Base-by-base conservation (phyloP, 2,888 invertebrate species). In the Cephus rjabovi region DNA sequence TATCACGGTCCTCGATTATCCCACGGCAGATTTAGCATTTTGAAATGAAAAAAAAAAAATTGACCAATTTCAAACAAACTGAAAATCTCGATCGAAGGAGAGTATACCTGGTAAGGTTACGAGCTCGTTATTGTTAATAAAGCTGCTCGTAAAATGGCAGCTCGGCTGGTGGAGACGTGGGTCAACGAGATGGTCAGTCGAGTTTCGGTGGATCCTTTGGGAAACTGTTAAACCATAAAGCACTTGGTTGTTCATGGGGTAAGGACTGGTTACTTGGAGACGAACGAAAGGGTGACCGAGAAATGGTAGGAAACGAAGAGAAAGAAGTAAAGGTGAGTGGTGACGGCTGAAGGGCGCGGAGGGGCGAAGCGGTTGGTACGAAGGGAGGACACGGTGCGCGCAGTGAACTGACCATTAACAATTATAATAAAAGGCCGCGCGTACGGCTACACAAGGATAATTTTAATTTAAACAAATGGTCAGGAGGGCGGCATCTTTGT, bases 401-500 rank as follows among this genome's bases (percentile, higher is more conserved):
- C 80, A 83, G 81, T 81, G 83, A 81, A 79, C 76, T 81, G 85
- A 82, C 84, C 88, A 89, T 90, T 87, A 89, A 89, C 87, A 89
- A 88, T 89, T 88, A 87, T 87, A 89, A 89, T 89, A 88, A 89
- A 89, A 88, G 85, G 82, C 82, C 82, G 81, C 78, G 81, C 75
- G 79, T 81, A 78, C 79, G 81, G 79, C 83, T 83, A 82, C 83
- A 82, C 81, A 83, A 84, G 87, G 88, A 90, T 91, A 90, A 91
- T 91, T 91, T 91, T 91, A 91, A 91, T 91, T 91, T 89, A 90
- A 91, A 91, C 90, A 91, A 91, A 91, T 90, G 91, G 89, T 88
- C 88, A 87, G 83, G 87, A 87, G 90, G 89, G 90, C 91, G 91
- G 91, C 90, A 88, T 91, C 91, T 91, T 91, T 91, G 91, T 91